phyloP scores from a whole-genome alignment of 2,113 vertebrate genomes.

The Cryptomyrus ogoouensis region DNA sequence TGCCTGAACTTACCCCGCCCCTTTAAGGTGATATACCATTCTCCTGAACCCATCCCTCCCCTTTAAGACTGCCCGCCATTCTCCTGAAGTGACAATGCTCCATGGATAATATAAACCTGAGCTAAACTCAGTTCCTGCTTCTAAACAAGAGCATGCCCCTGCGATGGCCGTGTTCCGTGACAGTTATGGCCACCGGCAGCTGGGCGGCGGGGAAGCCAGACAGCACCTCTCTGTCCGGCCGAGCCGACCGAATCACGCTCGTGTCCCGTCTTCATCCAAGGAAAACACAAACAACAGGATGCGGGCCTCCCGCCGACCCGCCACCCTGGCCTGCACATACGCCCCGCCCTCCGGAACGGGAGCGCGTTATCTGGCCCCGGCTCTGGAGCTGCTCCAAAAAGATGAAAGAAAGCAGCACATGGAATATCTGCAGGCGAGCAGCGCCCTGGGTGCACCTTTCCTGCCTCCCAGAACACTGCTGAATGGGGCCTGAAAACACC shows the following conservation, averaged over 20 bases:
- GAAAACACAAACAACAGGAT: constrained; percentile 7
- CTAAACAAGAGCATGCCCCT: neutral
- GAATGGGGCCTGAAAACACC: neutral
- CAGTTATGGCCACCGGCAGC: neutral
- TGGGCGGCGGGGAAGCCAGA: neutral
- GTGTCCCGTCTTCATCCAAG: neutral
- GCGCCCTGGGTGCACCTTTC: neutral
- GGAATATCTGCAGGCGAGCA: neutral
- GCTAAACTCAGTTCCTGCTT: neutral
- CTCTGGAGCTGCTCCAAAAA: neutral
- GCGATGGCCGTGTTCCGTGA: neutral
- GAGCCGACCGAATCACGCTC: neutral
- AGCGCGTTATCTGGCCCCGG: neutral
- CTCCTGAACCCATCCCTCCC: neutral
- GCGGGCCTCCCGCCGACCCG: neutral
- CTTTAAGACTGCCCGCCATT: neutral
- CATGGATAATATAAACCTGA: neutral
- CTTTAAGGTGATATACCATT: neutral
- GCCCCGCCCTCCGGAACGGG: neutral
- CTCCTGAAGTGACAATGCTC: neutral
- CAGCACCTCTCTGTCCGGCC: neutral
- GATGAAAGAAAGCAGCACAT: constrained; percentile 7
- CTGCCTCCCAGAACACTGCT: neutral
- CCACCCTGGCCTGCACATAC: neutral
- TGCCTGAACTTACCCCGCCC: neutral